Percentiles rank a stretch among this genome's conserved stretches.
phyloP scores from a whole-genome alignment of 2,797 vertebrate species.

The Euphonia xanthogaster region DNA sequence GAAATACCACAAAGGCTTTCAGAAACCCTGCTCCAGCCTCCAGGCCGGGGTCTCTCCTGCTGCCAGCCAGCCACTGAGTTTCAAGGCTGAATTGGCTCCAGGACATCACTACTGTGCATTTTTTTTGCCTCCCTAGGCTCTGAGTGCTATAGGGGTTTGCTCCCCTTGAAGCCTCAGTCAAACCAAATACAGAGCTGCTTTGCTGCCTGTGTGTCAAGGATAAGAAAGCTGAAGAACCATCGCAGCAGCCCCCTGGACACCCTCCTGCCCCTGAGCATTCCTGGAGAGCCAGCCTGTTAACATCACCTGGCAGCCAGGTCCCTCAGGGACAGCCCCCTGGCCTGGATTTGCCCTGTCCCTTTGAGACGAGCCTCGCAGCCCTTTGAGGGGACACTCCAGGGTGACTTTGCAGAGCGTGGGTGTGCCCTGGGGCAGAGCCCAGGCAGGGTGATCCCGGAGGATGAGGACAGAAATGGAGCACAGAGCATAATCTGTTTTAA shows the following conservation, averaged over 20 bases:
- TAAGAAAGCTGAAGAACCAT: background rate
- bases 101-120: background rate
- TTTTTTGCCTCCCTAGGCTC: background rate
- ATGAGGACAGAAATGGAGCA: background rate
- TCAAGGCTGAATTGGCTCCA: background rate
- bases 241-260: background rate
- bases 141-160: background rate
- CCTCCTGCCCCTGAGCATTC: background rate
- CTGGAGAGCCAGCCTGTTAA: background rate
- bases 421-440: background rate
- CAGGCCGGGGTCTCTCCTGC: rapidly evolving
- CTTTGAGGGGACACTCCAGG: background rate
- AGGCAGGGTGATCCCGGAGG: background rate
- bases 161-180: background rate
- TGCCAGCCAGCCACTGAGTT: background rate
- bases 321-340: background rate
- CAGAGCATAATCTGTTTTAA: slow-evolving; percentile 24
- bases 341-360: background rate
- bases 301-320: background rate
- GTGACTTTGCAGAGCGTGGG: background rate
- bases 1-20: background rate
- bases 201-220: background rate
- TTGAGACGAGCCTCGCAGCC: background rate
- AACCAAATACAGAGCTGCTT: background rate
- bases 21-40: background rate